Percentiles rank a stretch among this genome's conserved stretches.
phyloP scores from a whole-genome alignment of 2,888 invertebrate genomes.

The Tromatobia lineatoria region DNA sequence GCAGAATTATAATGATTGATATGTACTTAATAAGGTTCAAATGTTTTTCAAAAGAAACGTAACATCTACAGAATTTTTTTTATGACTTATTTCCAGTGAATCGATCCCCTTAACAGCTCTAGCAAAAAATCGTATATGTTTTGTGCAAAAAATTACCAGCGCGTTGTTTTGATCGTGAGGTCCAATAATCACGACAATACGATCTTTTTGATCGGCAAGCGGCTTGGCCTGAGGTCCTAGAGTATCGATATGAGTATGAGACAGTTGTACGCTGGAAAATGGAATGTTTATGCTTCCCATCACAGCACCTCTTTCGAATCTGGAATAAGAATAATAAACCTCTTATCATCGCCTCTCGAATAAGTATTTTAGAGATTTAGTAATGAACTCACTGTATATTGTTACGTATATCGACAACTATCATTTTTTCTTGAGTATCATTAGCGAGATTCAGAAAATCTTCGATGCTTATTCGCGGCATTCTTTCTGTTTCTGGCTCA shows the following conservation, averaged over 20 bases:
- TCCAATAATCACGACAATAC: constrained; percentile 92
- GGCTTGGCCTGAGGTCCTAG: constrained; percentile 89
- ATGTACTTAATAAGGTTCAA: no score
- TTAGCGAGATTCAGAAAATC: constrained; percentile 91
- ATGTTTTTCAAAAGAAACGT: no score
- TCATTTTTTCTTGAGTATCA: constrained; percentile 87
- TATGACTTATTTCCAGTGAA: no score
- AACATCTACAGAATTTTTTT: no score
- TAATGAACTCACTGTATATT: constrained; percentile 87
- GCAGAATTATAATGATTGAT: no score
- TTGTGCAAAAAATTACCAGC: constrained; percentile 86
- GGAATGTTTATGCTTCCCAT: constrained; percentile 95
- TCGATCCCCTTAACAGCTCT: no score
- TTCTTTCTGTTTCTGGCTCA: constrained; percentile 81
- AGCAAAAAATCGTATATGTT: neutral
- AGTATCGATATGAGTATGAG: constrained; percentile 90
- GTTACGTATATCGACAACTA: constrained; percentile 90
- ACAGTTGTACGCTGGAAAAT: constrained; percentile 92
- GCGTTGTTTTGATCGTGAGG: constrained; percentile 92
- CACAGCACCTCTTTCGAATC: constrained; percentile 92
- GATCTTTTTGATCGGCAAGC: constrained; percentile 88
- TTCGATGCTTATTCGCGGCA: constrained; percentile 93
- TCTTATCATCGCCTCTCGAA: constrained; percentile 49
- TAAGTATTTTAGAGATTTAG: neutral
- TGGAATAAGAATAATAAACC: constrained; percentile 81